Base-by-base conservation (phyloP, 2,888 invertebrate genomes). In the Hemaris fuciformis region DNA sequence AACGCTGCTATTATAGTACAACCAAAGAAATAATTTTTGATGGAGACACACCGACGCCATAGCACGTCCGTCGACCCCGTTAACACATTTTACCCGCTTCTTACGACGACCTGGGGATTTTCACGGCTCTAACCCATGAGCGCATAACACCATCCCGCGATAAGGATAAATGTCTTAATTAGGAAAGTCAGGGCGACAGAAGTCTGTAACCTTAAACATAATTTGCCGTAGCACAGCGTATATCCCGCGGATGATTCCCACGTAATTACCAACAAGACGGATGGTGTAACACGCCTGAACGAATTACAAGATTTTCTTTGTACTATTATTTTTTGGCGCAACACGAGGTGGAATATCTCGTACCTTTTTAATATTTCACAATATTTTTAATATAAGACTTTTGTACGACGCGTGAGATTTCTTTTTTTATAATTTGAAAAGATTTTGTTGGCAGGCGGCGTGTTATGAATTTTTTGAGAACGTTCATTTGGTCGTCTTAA, bases 191-290 rank as follows among this genome's bases (percentile, higher is more conserved):
- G 6, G 25, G 7, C 8, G 38, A 38, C 3, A 3, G n/a, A 18
- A 7, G 60, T 20, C 34, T n/a, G 13, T 56, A 27, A 46, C 45
- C 46, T 46, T 34, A 45, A 13, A 38, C 18, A 23, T 48, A 48
- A 23, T 48, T 38, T 38, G 48, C n/a, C 4, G 22, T 23, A 38
- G 25, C 18, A 46, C 34, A 38, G 27, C 58, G 61, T 60, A 62
- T 42, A 62, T n/a, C 38, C 23, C 23, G 10, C 38, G 46, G 62
- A 68, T 71, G 67, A 68, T 72, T 68, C 66, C 62, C 62, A 66
- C 65, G 64, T 70, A 75, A 73, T 73, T 74, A 71, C 65, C 60
- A 43, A 58, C 58, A 68, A 69, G 70, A 75, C 56, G 60, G 68
- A 74, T 72, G 46, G 38, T 60, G 60, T 23, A 63, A 64, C 60